These are phyloP conservation scores for Drosophila trichaetosa DNA, from an alignment of 2,888 invertebrate species.

Conservation along the genomic window DNA sequence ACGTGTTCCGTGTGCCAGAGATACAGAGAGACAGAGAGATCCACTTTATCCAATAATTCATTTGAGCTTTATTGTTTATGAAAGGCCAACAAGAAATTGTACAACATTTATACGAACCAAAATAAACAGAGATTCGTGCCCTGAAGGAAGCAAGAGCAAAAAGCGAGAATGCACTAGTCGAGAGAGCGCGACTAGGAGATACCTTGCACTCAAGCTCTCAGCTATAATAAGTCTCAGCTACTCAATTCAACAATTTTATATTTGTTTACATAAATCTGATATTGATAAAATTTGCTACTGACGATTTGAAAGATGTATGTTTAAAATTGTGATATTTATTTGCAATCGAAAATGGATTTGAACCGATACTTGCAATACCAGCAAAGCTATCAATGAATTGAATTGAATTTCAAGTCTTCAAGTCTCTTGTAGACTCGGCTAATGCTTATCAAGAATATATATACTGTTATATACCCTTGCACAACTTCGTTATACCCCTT, in stretches of 20 bases:
- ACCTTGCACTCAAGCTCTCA: not conserved
- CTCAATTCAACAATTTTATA: not conserved
- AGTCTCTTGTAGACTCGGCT: not conserved
- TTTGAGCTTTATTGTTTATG: conserved; percentile 65
- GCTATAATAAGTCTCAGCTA: not conserved
- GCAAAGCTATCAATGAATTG: not conserved
- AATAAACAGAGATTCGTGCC: conserved; percentile 57
- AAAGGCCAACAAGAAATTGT: conserved; percentile 51
- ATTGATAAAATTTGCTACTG: fast-evolving
- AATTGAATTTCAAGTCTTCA: not conserved
- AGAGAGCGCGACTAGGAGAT: not conserved
- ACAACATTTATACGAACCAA: conserved; percentile 52
- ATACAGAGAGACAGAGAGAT: conserved; percentile 17
- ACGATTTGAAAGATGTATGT: not conserved
- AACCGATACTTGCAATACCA: not conserved
- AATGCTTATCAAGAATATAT: not conserved
- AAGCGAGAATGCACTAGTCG: not conserved
- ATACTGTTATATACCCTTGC: not conserved
- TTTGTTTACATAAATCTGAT: not conserved
- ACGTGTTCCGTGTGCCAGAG: conserved; percentile 37
- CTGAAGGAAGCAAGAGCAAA: not conserved
- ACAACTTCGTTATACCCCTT: not conserved
- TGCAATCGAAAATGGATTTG: not conserved
- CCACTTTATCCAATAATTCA: conserved; percentile 55
- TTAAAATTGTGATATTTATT: not conserved